Evolutionary conservation across 2,888 invertebrate species (phyloP).

Genomic region (Mythimna pallens): DNA sequence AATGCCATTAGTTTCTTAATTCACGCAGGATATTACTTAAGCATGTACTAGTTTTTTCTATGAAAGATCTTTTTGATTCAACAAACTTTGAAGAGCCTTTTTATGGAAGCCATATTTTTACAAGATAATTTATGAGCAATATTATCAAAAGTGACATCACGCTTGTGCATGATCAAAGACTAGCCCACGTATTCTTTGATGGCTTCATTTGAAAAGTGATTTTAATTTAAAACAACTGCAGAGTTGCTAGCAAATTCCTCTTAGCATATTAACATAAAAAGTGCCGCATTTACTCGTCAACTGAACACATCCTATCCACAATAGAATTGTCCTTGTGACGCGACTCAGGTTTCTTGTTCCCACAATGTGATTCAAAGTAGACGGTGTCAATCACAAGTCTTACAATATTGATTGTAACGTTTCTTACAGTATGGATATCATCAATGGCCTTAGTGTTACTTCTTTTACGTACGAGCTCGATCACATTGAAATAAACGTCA

Average conservation of each 20-base stretch:
- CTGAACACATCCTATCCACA: constrained; percentile 73
- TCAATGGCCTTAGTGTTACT: not conserved
- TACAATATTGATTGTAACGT: not conserved
- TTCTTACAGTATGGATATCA: not conserved
- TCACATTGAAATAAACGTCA: not conserved
- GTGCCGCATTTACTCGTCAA: constrained; percentile 62
- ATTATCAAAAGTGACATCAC: constrained; percentile 27
- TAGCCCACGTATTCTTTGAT: constrained; percentile 12
- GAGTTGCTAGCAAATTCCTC: constrained; percentile 32
- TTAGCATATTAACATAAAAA: constrained; percentile 61
- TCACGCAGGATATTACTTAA: not conserved
- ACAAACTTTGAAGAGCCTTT: not conserved
- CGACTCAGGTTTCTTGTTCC: constrained; percentile 67
- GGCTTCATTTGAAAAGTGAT: constrained; percentile 27
- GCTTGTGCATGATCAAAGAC: constrained; percentile 3
- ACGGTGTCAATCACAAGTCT: constrained; percentile 7
- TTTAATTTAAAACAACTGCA: constrained; percentile 33
- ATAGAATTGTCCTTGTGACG: constrained; percentile 72
- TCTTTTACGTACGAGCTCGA: not conserved
- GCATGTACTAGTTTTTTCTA: not conserved
- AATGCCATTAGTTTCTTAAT: not conserved
- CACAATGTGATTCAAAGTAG: constrained; percentile 42
- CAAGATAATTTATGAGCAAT: not conserved
- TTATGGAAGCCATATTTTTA: not conserved
- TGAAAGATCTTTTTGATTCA: not conserved